Percentiles rank a stretch among this genome's conserved stretches.
Conservation (phyloP, 2,888 invertebrate species). For the Geophilus truncorum region DNA sequence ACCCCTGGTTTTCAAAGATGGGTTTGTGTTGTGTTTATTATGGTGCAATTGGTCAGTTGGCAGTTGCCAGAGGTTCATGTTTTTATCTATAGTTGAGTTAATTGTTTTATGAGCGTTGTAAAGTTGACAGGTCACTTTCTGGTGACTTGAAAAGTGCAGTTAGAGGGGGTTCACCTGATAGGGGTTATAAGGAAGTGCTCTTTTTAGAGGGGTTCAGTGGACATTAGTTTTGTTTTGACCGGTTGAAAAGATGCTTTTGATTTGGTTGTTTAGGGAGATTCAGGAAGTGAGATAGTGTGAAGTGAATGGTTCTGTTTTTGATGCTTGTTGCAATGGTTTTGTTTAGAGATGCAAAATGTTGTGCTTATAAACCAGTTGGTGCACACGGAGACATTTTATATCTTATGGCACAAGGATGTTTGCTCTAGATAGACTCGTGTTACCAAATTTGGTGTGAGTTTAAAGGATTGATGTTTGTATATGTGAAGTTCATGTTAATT, state of each 20-base stretch:
- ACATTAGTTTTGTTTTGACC: not conserved
- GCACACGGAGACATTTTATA: too few species aligned
- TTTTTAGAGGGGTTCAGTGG: not conserved
- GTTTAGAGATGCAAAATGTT: not conserved
- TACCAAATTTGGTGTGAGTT: too few species aligned
- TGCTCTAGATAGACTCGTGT: too few species aligned
- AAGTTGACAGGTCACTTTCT: conserved; percentile 13
- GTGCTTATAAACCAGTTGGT: too few species aligned
- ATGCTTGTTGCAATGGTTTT: too few species aligned
- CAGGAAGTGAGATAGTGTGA: not conserved
- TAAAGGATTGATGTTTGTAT: too few species aligned
- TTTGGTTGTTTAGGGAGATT: not conserved
- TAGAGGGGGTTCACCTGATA: not conserved
- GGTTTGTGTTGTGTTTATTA: too few species aligned
- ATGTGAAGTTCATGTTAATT: too few species aligned
- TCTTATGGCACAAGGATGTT: too few species aligned
- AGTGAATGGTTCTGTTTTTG: not conserved
- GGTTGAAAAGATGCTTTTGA: not conserved
- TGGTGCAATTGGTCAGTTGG: not conserved
- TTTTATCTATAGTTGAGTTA: not conserved
- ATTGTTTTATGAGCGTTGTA: not conserved
- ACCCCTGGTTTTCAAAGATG: too few species aligned
- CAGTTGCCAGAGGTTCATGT: not conserved
- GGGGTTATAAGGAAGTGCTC: conserved; percentile 3
- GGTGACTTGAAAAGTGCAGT: not conserved